Evolutionary conservation across 2,888 invertebrate genomes (phyloP).

Genomic region (Drosophila quinaria): DNA sequence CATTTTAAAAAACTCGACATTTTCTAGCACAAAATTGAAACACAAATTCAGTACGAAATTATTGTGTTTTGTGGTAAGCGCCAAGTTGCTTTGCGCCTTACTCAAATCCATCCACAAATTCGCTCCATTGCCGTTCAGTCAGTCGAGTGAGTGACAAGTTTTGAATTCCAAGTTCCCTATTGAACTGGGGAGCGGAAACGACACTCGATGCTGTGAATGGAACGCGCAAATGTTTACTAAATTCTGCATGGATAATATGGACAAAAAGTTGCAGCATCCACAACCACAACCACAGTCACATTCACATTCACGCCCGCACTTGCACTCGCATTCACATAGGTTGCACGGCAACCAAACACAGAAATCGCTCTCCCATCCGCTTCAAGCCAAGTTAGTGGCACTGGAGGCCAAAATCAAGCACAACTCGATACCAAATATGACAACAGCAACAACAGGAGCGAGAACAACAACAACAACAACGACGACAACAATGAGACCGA

Average conservation of each 20-base stretch:
- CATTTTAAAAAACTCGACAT: constrained; percentile 46
- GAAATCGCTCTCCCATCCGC: constrained; percentile 24
- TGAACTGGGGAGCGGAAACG: not conserved
- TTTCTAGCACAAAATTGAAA: constrained; percentile 71
- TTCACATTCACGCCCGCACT: not conserved
- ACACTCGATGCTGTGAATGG: constrained; percentile 54
- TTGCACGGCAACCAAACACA: constrained; percentile 3
- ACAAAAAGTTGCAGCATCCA: constrained; percentile 49
- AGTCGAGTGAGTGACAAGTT: not conserved
- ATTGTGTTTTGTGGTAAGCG: constrained; percentile 66
- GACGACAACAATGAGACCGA: not conserved
- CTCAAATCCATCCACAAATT: constrained; percentile 37
- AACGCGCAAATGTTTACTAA: constrained; percentile 51
- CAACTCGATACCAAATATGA: constrained; percentile 5
- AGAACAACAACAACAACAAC: not conserved
- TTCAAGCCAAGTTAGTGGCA: constrained; percentile 37
- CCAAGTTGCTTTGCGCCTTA: constrained; percentile 44
- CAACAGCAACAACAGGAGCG: not conserved
- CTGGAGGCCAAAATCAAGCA: constrained; percentile 43
- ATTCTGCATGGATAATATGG: constrained; percentile 63
- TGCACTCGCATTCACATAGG: constrained; percentile 4
- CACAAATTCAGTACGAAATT: constrained; percentile 70
- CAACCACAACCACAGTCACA: constrained; percentile 29
- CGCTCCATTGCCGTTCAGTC: constrained; percentile 22
- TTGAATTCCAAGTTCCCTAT: not conserved